Conservation (phyloP, 2,113 vertebrate species). For the Hylia prasina region DNA sequence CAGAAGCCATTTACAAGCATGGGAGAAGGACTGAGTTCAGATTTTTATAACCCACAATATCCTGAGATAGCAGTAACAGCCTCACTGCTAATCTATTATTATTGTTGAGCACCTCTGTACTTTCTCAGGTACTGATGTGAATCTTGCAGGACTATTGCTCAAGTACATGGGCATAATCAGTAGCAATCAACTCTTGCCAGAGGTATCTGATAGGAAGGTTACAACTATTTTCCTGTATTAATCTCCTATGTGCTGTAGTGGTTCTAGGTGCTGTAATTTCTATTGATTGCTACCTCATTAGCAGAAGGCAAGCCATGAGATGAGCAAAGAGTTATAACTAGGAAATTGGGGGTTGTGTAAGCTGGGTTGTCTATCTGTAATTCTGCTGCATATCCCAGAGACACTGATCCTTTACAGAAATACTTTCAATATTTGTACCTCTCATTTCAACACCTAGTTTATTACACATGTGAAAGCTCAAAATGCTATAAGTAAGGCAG, state of each 20-base stretch:
- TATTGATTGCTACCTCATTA: background rate
- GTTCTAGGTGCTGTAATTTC: background rate
- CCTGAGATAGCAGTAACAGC: background rate
- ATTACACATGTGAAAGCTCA: background rate
- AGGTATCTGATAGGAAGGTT: background rate
- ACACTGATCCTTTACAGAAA: background rate
- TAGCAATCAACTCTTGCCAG: background rate
- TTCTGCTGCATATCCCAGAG: background rate
- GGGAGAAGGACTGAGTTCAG: background rate
- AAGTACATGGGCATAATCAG: background rate
- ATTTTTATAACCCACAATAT: background rate
- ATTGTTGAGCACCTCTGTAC: background rate
- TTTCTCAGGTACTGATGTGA: background rate
- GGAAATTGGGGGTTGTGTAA: background rate
- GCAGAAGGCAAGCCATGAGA: background rate
- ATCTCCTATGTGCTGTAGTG: background rate
- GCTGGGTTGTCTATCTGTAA: background rate
- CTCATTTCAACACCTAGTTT: background rate
- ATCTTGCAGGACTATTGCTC: background rate
- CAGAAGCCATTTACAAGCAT: background rate
- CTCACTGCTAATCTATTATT: background rate
- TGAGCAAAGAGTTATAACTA: background rate
- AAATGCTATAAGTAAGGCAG: background rate
- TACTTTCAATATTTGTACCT: background rate
- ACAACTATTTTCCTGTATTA: background rate